These are phyloP conservation scores for Danio choprae DNA, from an alignment of 2,797 vertebrate species.

Conservation along the genomic window DNA sequence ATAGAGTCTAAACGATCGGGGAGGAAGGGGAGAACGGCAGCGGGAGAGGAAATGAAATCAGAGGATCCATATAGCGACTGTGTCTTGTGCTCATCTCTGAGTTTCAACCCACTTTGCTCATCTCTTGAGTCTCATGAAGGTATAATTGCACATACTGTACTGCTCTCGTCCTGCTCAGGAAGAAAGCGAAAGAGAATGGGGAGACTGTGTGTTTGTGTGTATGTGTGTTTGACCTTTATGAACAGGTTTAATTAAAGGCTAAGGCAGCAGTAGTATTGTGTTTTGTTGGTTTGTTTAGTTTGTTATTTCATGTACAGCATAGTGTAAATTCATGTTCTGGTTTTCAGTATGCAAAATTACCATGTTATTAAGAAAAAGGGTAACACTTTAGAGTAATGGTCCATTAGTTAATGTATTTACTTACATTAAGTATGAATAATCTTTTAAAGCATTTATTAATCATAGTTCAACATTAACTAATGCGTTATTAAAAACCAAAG, in stretches of 20 bases:
- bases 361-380: no score
- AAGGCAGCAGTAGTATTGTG: not conserved
- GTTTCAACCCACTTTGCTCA: slow-evolving; percentile 44
- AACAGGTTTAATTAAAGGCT: not conserved
- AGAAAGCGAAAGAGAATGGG: not conserved
- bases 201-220: not conserved
- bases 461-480: no score
- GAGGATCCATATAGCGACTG: slow-evolving; percentile 25
- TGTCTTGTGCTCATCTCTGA: slow-evolving; percentile 32
- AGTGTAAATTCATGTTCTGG: not conserved
- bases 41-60: slow-evolving; percentile 34
- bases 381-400: no score
- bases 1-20: slow-evolving; percentile 19
- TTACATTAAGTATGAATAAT: no score
- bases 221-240: not conserved
- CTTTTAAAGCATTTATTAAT: no score
- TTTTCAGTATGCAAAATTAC: not conserved
- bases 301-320: not conserved
- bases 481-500: no score
- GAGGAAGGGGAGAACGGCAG: slow-evolving; percentile 17
- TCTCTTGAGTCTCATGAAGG: slow-evolving; percentile 19
- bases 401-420: no score
- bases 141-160: not conserved
- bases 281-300: not conserved
- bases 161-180: not conserved